Conservation (phyloP, 2,113 vertebrate species). For the Anthoscopus minutus region DNA sequence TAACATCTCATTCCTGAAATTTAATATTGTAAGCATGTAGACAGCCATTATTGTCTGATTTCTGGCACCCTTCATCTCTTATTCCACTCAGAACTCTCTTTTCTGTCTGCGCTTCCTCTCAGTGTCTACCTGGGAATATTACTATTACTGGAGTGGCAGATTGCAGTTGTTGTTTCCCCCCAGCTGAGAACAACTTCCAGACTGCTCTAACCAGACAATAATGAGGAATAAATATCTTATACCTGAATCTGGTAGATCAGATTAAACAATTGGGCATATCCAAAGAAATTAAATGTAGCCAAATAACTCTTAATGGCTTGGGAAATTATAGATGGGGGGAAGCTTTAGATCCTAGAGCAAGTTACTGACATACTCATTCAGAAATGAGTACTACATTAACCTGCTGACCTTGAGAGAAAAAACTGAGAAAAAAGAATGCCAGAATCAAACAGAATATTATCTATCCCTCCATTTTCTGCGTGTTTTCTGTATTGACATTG, state of each 20-base stretch:
- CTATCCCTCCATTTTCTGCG: neutral
- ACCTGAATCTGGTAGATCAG: neutral
- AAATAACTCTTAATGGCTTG: neutral
- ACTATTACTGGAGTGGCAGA: neutral
- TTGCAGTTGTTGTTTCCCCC: neutral
- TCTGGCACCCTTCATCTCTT: neutral
- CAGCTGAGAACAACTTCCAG: neutral
- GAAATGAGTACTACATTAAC: neutral
- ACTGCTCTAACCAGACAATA: conserved; percentile 7
- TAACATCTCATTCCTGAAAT: neutral
- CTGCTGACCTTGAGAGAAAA: neutral
- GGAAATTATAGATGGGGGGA: neutral
- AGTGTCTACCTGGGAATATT: neutral
- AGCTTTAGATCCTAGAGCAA: neutral
- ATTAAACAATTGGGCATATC: conserved; percentile 6
- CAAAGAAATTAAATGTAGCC: conserved; percentile 29
- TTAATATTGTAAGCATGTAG: neutral
- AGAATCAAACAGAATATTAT: neutral
- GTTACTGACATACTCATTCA: neutral
- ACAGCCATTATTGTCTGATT: neutral
- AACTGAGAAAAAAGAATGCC: neutral
- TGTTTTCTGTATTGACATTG: neutral
- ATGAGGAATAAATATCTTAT: conserved; percentile 35
- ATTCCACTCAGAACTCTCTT: neutral
- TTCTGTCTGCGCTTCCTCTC: neutral